These are phyloP conservation scores for Thalassaphorura encarpata DNA, from an alignment of 1,140 invertebrate genomes.

Conservation along the genomic window DNA sequence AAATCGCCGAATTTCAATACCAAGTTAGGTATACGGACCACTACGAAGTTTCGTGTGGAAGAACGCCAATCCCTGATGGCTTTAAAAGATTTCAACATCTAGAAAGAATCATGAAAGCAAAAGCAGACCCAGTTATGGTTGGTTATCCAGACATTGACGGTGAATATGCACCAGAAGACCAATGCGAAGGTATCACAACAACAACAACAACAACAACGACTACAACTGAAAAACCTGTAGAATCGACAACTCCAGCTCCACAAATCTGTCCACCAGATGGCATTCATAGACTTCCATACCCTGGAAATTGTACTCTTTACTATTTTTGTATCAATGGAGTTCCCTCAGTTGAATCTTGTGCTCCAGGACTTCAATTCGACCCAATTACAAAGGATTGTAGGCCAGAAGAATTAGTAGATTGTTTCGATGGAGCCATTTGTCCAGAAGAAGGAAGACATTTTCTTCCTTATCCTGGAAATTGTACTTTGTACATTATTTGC, in stretches of 20 bases:
- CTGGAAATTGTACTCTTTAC: no score
- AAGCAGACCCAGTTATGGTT: background rate
- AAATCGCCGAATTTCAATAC: background rate
- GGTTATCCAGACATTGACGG: background rate
- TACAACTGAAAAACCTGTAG: constrained; percentile 14
- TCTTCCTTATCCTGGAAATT: no score
- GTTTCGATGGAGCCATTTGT: no score
- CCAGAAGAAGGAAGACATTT: no score
- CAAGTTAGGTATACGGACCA: background rate
- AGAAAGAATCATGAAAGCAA: background rate
- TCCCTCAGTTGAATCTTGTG: no score
- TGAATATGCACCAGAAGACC: background rate
- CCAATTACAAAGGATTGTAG: no score
- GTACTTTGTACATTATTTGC: no score
- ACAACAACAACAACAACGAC: background rate
- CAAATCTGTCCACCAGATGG: no score
- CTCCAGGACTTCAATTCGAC: no score
- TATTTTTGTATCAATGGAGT: no score
- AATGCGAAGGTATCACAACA: background rate
- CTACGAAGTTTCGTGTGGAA: background rate
- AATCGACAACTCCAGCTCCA: background rate
- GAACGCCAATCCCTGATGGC: background rate
- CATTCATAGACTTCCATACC: no score
- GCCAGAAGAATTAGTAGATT: no score
- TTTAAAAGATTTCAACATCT: background rate